phyloP scores from a whole-genome alignment of 2,797 vertebrate species.

The Scarus forsteni region DNA sequence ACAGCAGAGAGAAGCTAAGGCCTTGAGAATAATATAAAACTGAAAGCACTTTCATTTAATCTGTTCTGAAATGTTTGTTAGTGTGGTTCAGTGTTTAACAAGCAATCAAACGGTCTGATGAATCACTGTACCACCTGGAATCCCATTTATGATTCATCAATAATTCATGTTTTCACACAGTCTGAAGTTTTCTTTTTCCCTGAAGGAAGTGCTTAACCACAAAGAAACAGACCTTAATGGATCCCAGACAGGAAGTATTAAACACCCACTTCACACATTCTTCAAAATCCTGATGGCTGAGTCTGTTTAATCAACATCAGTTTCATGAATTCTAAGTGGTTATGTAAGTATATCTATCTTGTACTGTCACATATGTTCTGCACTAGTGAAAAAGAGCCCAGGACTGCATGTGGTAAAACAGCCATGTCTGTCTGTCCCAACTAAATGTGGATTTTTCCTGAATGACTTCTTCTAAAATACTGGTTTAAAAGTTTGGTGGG shows the following conservation, averaged over 20 bases:
- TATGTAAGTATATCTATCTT: no score
- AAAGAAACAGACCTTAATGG: conserved; percentile 5
- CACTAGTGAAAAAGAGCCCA: no score
- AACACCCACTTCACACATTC: conserved; percentile 1
- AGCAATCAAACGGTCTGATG: background rate
- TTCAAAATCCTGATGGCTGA: conserved; percentile 17
- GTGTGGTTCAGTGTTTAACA: background rate
- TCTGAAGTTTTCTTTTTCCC: background rate
- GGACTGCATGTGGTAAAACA: no score
- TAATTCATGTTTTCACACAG: conserved; percentile 7
- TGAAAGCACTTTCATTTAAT: no score
- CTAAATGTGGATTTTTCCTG: no score
- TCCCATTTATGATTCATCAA: background rate
- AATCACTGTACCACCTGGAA: background rate
- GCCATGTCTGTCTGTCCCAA: no score
- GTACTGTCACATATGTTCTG: no score
- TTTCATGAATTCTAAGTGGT: no score
- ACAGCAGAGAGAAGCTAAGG: no score
- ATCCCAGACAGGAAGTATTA: conserved; percentile 17
- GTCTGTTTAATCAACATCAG: conserved; percentile 1
- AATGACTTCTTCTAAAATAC: no score
- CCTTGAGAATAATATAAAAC: no score
- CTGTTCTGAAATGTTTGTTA: background rate
- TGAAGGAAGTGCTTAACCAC: background rate
- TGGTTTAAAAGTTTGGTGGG: no score